phyloP scores from a whole-genome alignment of 2,113 vertebrate species.

The Lepidothrix coronata region DNA sequence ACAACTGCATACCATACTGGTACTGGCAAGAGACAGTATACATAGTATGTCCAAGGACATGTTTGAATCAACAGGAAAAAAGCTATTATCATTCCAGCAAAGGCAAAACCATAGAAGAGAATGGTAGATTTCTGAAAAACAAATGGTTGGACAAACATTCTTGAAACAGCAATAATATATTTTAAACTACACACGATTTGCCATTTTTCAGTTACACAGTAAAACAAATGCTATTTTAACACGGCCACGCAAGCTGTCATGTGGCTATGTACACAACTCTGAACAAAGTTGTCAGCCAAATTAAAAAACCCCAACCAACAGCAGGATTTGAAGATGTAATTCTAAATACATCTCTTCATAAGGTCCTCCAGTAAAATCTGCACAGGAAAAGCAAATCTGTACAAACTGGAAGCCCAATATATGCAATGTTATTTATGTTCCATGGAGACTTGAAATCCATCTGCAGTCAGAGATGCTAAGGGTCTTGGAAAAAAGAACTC shows the following conservation, averaged over 20 bases:
- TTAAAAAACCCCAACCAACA: not conserved
- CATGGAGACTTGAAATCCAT: not conserved
- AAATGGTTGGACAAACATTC: constrained; percentile 11
- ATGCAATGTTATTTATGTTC: not conserved
- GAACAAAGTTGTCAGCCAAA: not conserved
- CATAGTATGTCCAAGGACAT: constrained; percentile 89
- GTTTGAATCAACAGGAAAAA: constrained; percentile 87
- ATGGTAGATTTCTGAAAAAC: constrained; percentile 74
- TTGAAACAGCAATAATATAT: not conserved
- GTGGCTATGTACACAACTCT: not conserved
- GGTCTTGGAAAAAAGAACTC: not conserved
- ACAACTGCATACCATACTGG: constrained; percentile 89
- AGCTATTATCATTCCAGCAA: constrained; percentile 71
- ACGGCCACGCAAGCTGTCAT: not conserved
- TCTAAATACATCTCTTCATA: not conserved
- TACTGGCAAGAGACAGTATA: constrained; percentile 93
- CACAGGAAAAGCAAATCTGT: not conserved
- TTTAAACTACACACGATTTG: not conserved
- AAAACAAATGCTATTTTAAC: not conserved
- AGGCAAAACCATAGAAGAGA: constrained; percentile 70
- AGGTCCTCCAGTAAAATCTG: not conserved
- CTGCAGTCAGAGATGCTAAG: not conserved
- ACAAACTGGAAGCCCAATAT: not conserved
- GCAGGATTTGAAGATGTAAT: not conserved
- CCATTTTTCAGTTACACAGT: not conserved